Evolutionary conservation across 2,113 vertebrate species (phyloP).

Genomic region (Acrocephalus kingi): DNA sequence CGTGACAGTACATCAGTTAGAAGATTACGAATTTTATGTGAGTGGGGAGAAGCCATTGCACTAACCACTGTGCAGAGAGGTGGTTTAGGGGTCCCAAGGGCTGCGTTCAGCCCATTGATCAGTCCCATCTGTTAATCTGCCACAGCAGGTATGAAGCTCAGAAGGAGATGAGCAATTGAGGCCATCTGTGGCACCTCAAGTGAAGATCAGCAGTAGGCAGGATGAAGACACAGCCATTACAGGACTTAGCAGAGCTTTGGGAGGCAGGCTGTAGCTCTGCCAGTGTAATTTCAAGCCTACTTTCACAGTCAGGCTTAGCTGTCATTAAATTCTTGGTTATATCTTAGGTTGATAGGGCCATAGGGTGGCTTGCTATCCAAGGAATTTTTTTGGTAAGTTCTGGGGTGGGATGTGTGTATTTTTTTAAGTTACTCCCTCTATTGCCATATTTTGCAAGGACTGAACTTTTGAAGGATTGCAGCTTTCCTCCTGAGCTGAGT

Average conservation of each 20-base stretch:
- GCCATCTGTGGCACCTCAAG: neutral
- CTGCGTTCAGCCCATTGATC: neutral
- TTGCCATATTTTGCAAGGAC: neutral
- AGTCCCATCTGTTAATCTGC: neutral
- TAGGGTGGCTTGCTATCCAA: neutral
- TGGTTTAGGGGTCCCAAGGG: neutral
- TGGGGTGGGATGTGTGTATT: fast-evolving
- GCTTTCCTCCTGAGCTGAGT: neutral
- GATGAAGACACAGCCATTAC: neutral
- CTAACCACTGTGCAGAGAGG: neutral
- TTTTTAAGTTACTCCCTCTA: neutral
- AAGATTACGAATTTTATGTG: fast-evolving
- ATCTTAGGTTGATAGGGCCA: neutral
- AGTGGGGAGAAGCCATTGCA: neutral
- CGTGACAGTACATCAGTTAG: neutral
- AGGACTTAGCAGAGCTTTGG: neutral
- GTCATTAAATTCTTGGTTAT: neutral
- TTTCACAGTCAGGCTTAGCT: neutral
- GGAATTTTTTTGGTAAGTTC: neutral
- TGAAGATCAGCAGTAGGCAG: neutral
- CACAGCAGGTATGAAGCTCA: neutral
- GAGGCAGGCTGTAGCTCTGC: neutral
- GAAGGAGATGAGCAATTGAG: neutral
- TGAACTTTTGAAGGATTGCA: neutral
- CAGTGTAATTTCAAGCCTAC: neutral